Conservation (phyloP, 2,797 vertebrate genomes). For the Phylloscopus collybita region DNA sequence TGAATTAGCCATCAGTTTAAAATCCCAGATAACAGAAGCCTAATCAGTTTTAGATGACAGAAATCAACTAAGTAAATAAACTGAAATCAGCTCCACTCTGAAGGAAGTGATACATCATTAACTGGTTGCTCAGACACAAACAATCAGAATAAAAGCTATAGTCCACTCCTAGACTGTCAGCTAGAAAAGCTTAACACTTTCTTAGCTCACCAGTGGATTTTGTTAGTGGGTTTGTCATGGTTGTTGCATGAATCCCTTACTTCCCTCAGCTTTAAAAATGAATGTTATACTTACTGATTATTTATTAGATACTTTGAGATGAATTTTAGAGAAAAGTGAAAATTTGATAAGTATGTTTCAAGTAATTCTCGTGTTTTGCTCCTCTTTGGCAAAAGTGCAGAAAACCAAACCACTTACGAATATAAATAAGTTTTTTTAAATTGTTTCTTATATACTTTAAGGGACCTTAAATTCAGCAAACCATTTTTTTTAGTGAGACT, state of each 20-base stretch:
- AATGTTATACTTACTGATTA: background rate
- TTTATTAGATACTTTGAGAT: background rate
- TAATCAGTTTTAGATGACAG: background rate
- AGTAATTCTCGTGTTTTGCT: background rate
- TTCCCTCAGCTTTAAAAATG: background rate
- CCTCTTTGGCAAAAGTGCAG: background rate
- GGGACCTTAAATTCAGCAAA: background rate
- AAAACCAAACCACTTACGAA: accelerated
- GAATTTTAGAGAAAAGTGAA: background rate
- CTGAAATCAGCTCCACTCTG: background rate
- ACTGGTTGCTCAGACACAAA: background rate
- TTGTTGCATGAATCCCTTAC: background rate
- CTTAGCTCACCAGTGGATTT: background rate
- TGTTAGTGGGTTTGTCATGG: background rate
- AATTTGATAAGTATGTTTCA: background rate
- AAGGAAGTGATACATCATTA: background rate
- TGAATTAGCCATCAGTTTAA: background rate
- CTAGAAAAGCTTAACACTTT: background rate
- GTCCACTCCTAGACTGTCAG: background rate
- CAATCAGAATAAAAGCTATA: background rate
- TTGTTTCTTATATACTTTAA: background rate
- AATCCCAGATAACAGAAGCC: background rate
- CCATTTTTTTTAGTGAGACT: background rate
- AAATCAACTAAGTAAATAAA: background rate
- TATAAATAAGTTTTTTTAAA: background rate